Conservation (phyloP, 2,113 vertebrate species). For the Python bivittatus region DNA sequence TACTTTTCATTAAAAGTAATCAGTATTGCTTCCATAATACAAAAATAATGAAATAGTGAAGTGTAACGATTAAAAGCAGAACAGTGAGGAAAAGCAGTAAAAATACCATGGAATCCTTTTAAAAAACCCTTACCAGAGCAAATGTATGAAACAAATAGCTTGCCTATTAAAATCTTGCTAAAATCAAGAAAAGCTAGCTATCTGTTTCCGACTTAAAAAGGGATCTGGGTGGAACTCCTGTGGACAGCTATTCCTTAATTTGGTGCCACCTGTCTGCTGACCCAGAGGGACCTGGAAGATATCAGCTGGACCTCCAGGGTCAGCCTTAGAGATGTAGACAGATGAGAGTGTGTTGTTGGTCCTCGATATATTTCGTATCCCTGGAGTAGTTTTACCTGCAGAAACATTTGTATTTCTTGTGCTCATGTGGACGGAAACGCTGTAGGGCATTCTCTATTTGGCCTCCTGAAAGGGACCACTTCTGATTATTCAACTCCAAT, state of each 20-base stretch:
- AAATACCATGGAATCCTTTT: background rate
- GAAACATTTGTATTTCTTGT: background rate
- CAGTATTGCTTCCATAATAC: background rate
- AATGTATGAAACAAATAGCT: background rate
- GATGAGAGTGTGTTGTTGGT: background rate
- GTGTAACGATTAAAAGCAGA: background rate
- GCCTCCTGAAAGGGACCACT: background rate
- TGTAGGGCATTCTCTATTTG: background rate
- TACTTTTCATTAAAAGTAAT: background rate
- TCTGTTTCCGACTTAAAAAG: background rate
- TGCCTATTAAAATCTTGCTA: background rate
- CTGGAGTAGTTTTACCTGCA: background rate
- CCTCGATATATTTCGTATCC: background rate
- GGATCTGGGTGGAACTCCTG: background rate
- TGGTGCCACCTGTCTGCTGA: too few species aligned
- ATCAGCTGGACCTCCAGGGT: background rate
- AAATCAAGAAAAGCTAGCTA: background rate
- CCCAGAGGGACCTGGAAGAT: too few species aligned
- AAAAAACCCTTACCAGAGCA: background rate
- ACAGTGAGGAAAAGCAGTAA: background rate
- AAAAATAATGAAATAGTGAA: background rate
- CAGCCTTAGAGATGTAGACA: background rate
- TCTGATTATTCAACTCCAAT: background rate
- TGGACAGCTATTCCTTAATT: background rate
- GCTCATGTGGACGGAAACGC: background rate